These are phyloP conservation scores for Procambarus virginalis DNA, from an alignment of 1,140 invertebrate species.

Conservation along the genomic window DNA sequence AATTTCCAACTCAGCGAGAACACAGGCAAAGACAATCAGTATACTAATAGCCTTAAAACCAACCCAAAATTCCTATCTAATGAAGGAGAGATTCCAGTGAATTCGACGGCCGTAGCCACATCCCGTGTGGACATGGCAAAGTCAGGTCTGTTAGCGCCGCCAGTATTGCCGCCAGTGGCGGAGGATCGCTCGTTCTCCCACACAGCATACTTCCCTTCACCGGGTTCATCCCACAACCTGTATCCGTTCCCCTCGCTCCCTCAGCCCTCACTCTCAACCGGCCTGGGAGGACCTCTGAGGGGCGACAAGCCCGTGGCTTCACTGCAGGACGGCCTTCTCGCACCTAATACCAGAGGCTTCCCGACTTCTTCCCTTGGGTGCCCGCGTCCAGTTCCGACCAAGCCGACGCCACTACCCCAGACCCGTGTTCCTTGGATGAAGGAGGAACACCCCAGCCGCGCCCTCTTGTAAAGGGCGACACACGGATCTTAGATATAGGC, in stretches of 20 bases:
- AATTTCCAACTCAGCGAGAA: neutral
- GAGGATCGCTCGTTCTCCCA: neutral
- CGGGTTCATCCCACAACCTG: constrained; percentile 11
- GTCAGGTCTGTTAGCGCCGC: neutral
- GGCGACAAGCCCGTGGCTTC: constrained; percentile 3
- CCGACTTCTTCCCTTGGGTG: neutral
- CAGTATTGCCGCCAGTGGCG: neutral
- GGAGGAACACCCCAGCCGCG: neutral
- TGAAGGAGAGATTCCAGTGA: neutral
- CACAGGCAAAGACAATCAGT: neutral
- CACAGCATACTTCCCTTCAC: neutral
- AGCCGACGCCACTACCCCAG: neutral
- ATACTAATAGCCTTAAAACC: neutral
- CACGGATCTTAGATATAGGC: neutral
- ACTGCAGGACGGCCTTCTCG: neutral
- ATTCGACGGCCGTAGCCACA: neutral
- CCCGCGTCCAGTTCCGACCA: neutral
- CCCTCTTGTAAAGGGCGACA: too few species aligned
- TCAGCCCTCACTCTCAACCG: constrained; percentile 3
- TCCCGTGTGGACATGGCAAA: neutral
- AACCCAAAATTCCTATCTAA: neutral
- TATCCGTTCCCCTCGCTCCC: constrained; percentile 16
- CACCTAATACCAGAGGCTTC: neutral
- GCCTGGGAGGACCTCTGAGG: neutral
- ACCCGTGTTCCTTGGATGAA: neutral